Evolutionary conservation across 2,888 invertebrate species (phyloP).

Genomic region (Automeris io): DNA sequence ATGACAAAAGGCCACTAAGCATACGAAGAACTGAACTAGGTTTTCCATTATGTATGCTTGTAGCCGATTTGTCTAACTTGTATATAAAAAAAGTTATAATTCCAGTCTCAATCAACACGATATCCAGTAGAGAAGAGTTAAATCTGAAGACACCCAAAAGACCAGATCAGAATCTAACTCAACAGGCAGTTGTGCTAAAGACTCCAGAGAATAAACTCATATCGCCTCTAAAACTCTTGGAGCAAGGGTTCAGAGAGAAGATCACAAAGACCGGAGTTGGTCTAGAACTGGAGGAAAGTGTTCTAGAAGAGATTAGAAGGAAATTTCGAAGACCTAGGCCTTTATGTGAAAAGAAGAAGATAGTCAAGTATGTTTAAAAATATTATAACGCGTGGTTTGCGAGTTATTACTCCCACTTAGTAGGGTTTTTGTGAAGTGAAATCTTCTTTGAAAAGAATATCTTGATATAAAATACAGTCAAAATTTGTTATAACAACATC

Average conservation of each 20-base stretch:
- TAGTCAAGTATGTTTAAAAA: slow-evolving; percentile 58
- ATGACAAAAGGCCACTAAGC: too few relatives aligned
- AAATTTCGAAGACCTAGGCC: slow-evolving; percentile 47
- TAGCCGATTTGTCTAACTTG: too few relatives aligned
- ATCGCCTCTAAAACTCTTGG: slow-evolving; percentile 46
- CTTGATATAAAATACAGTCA: too few relatives aligned
- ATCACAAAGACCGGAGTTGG: slow-evolving; percentile 12
- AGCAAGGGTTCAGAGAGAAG: slow-evolving; percentile 32
- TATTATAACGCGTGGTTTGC: too few relatives aligned
- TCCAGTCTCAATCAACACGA: neutral
- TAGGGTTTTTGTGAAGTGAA: too few relatives aligned
- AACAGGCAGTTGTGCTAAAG: slow-evolving; percentile 6
- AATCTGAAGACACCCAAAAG: slow-evolving; percentile 38
- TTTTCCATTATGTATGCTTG: too few relatives aligned
- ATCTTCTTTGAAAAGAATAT: too few relatives aligned
- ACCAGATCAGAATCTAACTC: neutral
- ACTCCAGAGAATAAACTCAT: slow-evolving; percentile 22
- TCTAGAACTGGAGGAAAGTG: slow-evolving; percentile 16
- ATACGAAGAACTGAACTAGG: too few relatives aligned
- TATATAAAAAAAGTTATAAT: too few relatives aligned
- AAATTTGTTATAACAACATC: too few relatives aligned
- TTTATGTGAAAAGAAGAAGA: slow-evolving; percentile 40
- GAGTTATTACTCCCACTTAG: too few relatives aligned
- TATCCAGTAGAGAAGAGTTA: slow-evolving; percentile 30
- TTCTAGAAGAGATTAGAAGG: slow-evolving; percentile 28